Percentiles rank a stretch among this genome's conserved stretches.
Evolutionary conservation across 2,797 vertebrate genomes (phyloP).

Genomic region (Triplophysa yarkandensis): DNA sequence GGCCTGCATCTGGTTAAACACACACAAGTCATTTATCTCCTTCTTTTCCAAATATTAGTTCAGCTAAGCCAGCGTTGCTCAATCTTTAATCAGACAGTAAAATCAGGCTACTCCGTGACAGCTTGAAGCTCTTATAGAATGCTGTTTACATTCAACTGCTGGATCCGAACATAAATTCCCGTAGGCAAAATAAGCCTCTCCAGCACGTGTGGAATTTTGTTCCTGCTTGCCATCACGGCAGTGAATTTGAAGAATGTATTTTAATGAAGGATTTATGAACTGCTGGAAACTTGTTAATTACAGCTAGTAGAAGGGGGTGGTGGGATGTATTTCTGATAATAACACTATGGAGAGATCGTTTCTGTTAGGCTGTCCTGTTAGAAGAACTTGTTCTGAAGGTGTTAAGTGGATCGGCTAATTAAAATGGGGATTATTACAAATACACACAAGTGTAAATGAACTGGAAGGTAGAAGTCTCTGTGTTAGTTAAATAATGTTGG

Average conservation of each 20-base stretch:
- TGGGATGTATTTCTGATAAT: constrained; percentile 69
- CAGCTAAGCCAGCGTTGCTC: constrained; percentile 68
- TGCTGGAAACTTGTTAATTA: constrained; percentile 72
- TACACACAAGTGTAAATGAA: constrained; percentile 56
- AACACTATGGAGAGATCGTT: constrained; percentile 60
- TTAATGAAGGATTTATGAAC: constrained; percentile 74
- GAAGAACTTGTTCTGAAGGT: constrained; percentile 51
- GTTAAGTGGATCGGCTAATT: constrained; percentile 65
- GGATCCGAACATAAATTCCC: constrained; percentile 61
- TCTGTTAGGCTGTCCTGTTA: constrained; percentile 57
- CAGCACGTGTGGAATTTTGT: constrained; percentile 70
- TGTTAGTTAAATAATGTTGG: constrained; percentile 13
- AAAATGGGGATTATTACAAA: constrained; percentile 61
- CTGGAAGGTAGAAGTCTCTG: constrained; percentile 35
- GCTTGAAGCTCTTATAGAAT: constrained; percentile 64
- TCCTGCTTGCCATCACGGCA: constrained; percentile 60
- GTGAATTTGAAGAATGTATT: constrained; percentile 64
- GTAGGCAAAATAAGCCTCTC: constrained; percentile 67
- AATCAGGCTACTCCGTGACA: constrained; percentile 67
- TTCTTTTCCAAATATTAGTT: constrained; percentile 75
- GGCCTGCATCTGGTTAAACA: constrained; percentile 66
- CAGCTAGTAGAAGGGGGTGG: constrained; percentile 63
- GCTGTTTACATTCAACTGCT: constrained; percentile 68
- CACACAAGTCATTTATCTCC: constrained; percentile 70
- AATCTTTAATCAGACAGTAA: constrained; percentile 65